Base-by-base conservation (phyloP, 2,797 vertebrate species). In the Thaleichthys pacificus region DNA sequence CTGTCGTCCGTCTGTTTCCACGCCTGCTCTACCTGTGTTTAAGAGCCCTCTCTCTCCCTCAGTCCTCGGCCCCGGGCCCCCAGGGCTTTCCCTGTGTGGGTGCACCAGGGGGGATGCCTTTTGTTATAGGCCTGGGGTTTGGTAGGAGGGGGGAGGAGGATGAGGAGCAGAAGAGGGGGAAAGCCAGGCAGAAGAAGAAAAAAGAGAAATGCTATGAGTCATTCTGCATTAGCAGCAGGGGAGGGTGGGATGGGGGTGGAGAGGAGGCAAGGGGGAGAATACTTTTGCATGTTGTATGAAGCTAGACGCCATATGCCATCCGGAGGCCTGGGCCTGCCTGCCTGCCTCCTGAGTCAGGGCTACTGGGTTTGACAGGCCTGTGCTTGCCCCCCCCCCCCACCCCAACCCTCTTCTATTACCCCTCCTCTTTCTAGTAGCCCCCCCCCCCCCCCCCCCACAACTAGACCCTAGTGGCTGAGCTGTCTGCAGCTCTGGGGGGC, bases 221-320 rank as follows among this genome's bases (percentile, higher is more conserved):
- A 98, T 95, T 96, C 85, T 95, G 94, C 94, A 96, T 96, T 96
- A 97, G 95, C 91, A 88, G 86, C 82, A 84, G 86, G 90, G 57
- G 82, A 73, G 84, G 78, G 77, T 24, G 71, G 51, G 76, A 71
- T 78, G 76, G 69, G 12, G 24, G 68, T 63, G 77, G 61, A 70
- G 57, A 60, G 56, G 5, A 76, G 64, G 61, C 76, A 80, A 47
- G 86, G 74, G 82, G 85, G 84, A 86, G 91, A 97, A 96, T 97
- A 97, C 95, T 97, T 96, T 95, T 97, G 96, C 96, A 98, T 98
- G 95, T 97, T 95, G 96, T 94, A 96, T 95, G 94, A 96, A 96
- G 95, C 95, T 96, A 98, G 96, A 97, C 96, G 93, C 97, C 97
- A 99, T 99, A 98, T 98, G 97, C 95, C 95, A 98, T 96, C 92